Evolutionary conservation across 2,888 invertebrate species (phyloP).

Genomic region (Ophion slaviceki): DNA sequence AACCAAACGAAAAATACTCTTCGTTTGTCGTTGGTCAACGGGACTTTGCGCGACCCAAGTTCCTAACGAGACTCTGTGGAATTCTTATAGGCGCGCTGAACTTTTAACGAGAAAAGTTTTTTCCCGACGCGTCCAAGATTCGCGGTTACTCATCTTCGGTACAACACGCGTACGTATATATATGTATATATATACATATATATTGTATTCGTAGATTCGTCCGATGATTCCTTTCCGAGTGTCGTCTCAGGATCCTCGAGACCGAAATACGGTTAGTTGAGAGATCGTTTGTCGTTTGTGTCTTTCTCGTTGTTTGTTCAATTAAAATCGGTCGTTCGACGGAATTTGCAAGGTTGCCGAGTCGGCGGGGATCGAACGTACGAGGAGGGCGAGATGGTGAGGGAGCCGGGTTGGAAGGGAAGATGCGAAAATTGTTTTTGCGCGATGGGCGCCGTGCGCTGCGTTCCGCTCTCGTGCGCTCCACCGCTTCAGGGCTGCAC

Average conservation of each 20-base stretch:
- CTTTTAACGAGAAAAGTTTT: conserved; percentile 19
- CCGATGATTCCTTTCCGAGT: conserved; percentile 31
- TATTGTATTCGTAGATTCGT: conserved; percentile 42
- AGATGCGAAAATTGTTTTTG: conserved; percentile 93
- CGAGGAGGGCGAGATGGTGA: conserved; percentile 90
- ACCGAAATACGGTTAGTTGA: conserved; percentile 48
- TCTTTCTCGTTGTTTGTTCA: neutral
- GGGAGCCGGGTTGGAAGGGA: conserved; percentile 84
- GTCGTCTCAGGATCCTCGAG: conserved; percentile 8
- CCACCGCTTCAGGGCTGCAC: conserved; percentile 90
- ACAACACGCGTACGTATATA: too few relatives aligned
- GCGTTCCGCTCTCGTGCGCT: conserved; percentile 91
- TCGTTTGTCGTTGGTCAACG: neutral
- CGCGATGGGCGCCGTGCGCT: conserved; percentile 89
- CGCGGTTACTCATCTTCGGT: neutral
- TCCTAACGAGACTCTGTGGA: conserved; percentile 9
- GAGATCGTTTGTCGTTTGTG: too few relatives aligned
- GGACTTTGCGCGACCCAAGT: neutral
- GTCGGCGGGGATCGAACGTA: conserved; percentile 86
- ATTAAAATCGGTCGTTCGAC: neutral
- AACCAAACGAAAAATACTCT: too few relatives aligned
- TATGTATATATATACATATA: neutral
- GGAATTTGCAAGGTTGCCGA: conserved; percentile 86
- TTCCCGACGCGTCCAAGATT: neutral
- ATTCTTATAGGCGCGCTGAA: conserved; percentile 19